Evolutionary conservation across 2,888 invertebrate species (phyloP).

Genomic region (Cerastis rubricosa): DNA sequence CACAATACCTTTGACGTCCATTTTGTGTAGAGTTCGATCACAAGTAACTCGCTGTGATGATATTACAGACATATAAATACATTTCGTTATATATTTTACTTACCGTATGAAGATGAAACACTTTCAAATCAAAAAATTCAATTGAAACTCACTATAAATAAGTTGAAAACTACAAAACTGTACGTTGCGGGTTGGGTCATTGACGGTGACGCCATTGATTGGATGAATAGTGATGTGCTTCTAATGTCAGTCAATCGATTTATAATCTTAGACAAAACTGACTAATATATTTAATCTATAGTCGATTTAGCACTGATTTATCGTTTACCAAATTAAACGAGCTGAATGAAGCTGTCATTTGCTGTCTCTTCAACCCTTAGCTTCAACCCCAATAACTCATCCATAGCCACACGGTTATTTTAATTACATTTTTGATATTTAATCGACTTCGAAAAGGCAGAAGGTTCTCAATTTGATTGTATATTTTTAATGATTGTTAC

Average conservation of each 20-base stretch:
- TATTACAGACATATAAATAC: conserved; percentile 6
- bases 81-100: conserved; percentile 63
- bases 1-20: conserved; percentile 88
- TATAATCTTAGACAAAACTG: neutral
- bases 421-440: too few species aligned
- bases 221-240: conserved; percentile 64
- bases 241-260: conserved; percentile 25
- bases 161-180: conserved; percentile 76
- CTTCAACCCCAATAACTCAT: too few species aligned
- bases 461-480: too few species aligned
- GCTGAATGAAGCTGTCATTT: too few species aligned
- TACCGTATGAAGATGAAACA: conserved; percentile 72
- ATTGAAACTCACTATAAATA: conserved; percentile 68
- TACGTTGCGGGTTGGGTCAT: conserved; percentile 83
- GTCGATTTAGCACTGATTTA: neutral
- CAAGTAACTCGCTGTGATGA: conserved; percentile 57
- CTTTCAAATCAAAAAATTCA: conserved; percentile 64
- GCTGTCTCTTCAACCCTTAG: too few species aligned
- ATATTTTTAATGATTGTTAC: too few species aligned
- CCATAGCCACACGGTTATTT: too few species aligned
- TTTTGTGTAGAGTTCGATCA: conserved; percentile 83
- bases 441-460: too few species aligned
- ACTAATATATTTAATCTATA: neutral
- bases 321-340: too few species aligned
- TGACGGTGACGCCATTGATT: conserved; percentile 88